Evolutionary conservation across 2,797 vertebrate genomes (phyloP).

Genomic region (Esox lucius): DNA sequence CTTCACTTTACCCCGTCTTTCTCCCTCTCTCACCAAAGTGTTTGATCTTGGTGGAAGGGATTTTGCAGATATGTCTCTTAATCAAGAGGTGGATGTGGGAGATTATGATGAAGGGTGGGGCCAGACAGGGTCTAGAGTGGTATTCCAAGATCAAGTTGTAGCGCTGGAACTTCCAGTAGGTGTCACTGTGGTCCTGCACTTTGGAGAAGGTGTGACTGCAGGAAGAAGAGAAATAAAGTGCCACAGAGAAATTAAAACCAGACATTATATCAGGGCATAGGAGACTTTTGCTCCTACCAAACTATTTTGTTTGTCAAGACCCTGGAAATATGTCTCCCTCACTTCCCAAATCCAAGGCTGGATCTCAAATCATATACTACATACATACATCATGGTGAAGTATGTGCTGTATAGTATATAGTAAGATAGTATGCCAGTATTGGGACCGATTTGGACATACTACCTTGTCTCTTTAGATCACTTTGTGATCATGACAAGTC

Average conservation of each 20-base stretch:
- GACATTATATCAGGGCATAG: too few species aligned
- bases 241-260: neutral
- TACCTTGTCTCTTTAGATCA: too few species aligned
- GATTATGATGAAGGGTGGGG: constrained; percentile 85
- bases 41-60: constrained; percentile 56
- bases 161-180: constrained; percentile 88
- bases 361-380: too few species aligned
- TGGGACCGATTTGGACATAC: too few species aligned
- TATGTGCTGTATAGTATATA: too few species aligned
- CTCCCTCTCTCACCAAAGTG: constrained; percentile 78
- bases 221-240: neutral
- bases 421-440: too few species aligned
- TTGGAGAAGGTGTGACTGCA: constrained; percentile 86
- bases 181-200: constrained; percentile 86
- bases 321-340: too few species aligned
- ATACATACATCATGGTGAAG: too few species aligned
- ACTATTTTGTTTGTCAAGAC: too few species aligned
- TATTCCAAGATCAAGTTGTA: constrained; percentile 88
- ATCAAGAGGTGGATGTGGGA: constrained; percentile 81
- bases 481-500: too few species aligned
- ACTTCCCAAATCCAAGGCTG: too few species aligned
- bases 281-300: too few species aligned
- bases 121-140: constrained; percentile 81
- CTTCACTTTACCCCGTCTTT: neutral
- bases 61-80: constrained; percentile 62